Evolutionary conservation across 2,797 vertebrate genomes (phyloP), one percentile per base, ranked within the genome.

Genomic region (Eleutherodactylus coqui): DNA sequence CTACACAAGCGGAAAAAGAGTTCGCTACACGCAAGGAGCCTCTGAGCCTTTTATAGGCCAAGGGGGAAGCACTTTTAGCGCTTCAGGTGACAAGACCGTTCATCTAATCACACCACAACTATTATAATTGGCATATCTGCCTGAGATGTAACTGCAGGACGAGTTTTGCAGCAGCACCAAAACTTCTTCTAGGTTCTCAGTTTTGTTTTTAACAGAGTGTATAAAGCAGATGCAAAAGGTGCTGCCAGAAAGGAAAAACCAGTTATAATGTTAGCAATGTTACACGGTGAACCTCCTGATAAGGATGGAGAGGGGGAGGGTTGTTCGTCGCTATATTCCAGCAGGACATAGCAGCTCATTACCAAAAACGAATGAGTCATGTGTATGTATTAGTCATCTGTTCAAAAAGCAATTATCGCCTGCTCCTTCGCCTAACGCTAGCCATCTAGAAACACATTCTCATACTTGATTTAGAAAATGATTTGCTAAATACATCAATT

Each of bases 321-420:
- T 27, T 17, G 27, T n/a, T 41, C 49, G 55, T 17, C 13, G 5
- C 53, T 55, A 43, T 55, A 36, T 8, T 53, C 29, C 41, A 75
- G 70, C 70, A 83, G 53, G 51, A 62, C 70, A 38, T 36, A n/a
- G 27, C 36, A 64, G 29, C 29, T 75, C 41, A 34, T 76, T 84
- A 76, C 45, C 43, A 67, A 67, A 43, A 53, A 77, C 2, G 73
- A 67, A 84, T 84, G 73, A 84, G 73, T 77, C 73, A 84, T 69
- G n/a, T 49, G 9, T 32, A 77, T 49, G 6, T 55, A 82, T 58
- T 70, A 83, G 69, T 72, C 64, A 82, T 72, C 16, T 53, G 79
- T 13, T 6, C 38, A 21, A 64, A 81, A 67, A 34, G 47, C 38
- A 82, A 72, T 73, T n/a, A 82, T 38, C 7, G 47, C 47, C 21